Base-by-base conservation (phyloP, 2,888 invertebrate genomes). In the Neoaliturus tenellus region DNA sequence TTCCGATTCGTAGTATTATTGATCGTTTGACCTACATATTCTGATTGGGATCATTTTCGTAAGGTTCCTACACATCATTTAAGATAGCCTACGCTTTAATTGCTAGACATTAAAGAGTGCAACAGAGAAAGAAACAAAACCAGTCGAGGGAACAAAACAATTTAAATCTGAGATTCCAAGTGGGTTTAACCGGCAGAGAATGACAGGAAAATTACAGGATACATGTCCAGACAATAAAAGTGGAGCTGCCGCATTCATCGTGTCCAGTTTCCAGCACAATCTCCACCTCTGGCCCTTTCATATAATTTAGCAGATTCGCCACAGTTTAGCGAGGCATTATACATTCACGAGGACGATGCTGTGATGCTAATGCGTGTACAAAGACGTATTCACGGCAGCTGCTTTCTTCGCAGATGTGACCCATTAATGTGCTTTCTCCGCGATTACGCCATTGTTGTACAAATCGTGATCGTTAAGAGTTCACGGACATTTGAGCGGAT, bases 351-450 rank as follows among this genome's bases (percentile, higher is more conserved):
- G 28, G 3, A 41, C 12, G 39, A 8, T 8, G 6, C 12, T 39
- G 51, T 23, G 6, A 8, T 48, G 4, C 48, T 17, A 8, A 48
- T 48, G n/a, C 48, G 20, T 14, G 51, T 20, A 51, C 51, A 23
- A 10, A 44, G 44, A 44, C 14, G 5, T 20, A 4, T 12, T 5
- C 51, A 51, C 17, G 3, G 23, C 25, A 5, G 55, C 20, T n/a
- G 55, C 55, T 62, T 62, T 62, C 62, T 62, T 62, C 14, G 3
- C 62, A 62, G 31, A 62, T 31, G 31, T 62, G 28, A 62, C 62
- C 62, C 31, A 62, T 62, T 62, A 62, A 4, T 51, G n/a, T 62
- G 31, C 62, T 62, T 62, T 62, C 62, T 4, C 62, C 1, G 31
- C 28, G 12, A 31, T 31, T 62, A 14, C 31, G 14, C 62, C 25